Conservation (phyloP, 2,113 vertebrate species). For the Brachyhypopomus occidentalis region DNA sequence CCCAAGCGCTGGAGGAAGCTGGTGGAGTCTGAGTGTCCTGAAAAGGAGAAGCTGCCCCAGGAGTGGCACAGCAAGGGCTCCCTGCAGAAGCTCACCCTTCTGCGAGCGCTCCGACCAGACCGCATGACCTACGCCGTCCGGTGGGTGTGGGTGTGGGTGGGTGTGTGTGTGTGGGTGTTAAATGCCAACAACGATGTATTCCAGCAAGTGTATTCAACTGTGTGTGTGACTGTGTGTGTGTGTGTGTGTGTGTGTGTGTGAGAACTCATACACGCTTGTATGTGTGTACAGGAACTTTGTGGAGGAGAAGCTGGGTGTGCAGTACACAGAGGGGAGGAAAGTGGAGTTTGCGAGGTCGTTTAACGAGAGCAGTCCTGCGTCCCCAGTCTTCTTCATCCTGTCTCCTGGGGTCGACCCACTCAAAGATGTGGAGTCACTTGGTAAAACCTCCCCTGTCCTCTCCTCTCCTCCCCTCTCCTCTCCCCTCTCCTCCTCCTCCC, state of each 20-base stretch:
- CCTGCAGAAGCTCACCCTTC: slow-evolving; percentile 76
- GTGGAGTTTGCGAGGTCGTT: slow-evolving; percentile 75
- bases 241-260: neutral
- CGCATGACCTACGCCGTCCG: slow-evolving; percentile 74
- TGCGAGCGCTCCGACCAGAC: slow-evolving; percentile 71
- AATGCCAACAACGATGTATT: no score
- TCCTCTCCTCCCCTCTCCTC: neutral
- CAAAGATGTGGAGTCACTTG: slow-evolving; percentile 71
- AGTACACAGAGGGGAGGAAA: slow-evolving; percentile 76
- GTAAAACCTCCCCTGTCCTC: slow-evolving; percentile 52
- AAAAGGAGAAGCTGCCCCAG: slow-evolving; percentile 77
- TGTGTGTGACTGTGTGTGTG: no score
- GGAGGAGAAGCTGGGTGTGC: slow-evolving; percentile 74
- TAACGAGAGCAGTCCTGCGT: slow-evolving; percentile 73
- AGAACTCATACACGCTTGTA: no score
- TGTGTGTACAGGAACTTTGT: slow-evolving; percentile 74
- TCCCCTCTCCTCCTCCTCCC: neutral
- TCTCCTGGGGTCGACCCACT: slow-evolving; percentile 72
- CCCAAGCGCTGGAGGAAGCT: slow-evolving; percentile 75
- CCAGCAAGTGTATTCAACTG: no score
- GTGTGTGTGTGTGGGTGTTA: slow-evolving; percentile 2
- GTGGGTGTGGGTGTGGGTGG: slow-evolving; percentile 49
- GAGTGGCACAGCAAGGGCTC: slow-evolving; percentile 77
- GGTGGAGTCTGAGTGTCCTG: slow-evolving; percentile 75
- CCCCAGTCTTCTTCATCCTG: slow-evolving; percentile 72